Percentiles rank a stretch among this genome's conserved stretches.
phyloP scores from a whole-genome alignment of 1,140 invertebrate species.

The Phortica variegata region DNA sequence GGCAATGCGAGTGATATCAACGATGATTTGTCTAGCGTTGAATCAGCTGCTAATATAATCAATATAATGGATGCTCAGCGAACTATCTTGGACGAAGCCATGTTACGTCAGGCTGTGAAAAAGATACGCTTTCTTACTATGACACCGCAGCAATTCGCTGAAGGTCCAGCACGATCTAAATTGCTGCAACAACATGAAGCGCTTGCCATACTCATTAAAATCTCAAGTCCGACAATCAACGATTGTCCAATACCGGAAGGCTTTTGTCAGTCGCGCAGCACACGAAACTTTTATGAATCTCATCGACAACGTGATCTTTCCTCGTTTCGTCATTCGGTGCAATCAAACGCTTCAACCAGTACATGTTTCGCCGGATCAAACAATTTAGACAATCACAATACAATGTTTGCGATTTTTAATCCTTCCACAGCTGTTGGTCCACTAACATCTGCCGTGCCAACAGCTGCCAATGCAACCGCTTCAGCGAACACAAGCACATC shows the following conservation, averaged over 20 bases:
- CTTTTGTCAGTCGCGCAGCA: conserved; percentile 61
- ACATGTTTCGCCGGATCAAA: no score
- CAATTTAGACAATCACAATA: no score
- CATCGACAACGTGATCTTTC: conserved; percentile 36
- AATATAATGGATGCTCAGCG: conserved; percentile 46
- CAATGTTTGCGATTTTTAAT: no score
- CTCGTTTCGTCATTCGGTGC: conserved; percentile 23
- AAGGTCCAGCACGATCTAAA: conserved; percentile 70
- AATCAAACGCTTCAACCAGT: neutral
- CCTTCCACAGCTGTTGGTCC: no score
- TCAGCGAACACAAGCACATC: conserved; percentile 2
- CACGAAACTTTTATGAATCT: conserved; percentile 40
- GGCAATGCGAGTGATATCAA: conserved; percentile 23
- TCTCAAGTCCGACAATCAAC: conserved; percentile 64
- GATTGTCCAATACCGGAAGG: conserved; percentile 69
- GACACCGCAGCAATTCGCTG: conserved; percentile 76
- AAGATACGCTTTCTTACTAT: conserved; percentile 76
- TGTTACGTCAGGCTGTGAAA: conserved; percentile 60
- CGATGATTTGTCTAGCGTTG: conserved; percentile 18
- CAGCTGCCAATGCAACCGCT: conserved; percentile 3
- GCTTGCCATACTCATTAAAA: conserved; percentile 80
- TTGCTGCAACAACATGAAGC: conserved; percentile 74
- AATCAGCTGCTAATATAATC: conserved; percentile 33
- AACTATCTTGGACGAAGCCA: conserved; percentile 37
- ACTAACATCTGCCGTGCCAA: neutral